Base-by-base conservation (phyloP, 2,113 vertebrate genomes). In the Lycocorax pyrrhopterus region DNA sequence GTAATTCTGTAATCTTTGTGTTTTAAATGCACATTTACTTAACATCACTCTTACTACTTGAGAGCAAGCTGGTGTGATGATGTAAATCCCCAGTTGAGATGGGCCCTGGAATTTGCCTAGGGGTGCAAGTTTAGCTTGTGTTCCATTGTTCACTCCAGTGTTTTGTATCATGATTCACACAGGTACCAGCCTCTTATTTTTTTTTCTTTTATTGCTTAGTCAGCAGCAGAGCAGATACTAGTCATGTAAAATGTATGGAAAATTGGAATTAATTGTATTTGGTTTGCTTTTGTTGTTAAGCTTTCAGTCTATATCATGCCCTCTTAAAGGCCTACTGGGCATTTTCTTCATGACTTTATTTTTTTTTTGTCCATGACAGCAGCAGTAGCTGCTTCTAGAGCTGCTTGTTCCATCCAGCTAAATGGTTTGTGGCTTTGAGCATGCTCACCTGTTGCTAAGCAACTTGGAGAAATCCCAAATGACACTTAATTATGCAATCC, bases 401-500 rank as follows among this genome's bases (percentile, higher is more conserved):
- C 37, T 73, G 39, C 47, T 49, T 76, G 14, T 23, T 85, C n/a
- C 35, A 37, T 51, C 17, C 22, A 44, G 46, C n/a, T 62, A 77
- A 63, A 75, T 75, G 22, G 9, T 80, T 87, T 62, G 43, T 90
- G 39, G 56, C 60, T 91, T 85, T 83, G 68, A 90, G 67, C 26
- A 8, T 82, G 71, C 30, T 91, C 55, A 91, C 87, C 78, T 94
- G 81, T 94, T 95, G 84, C 95, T 75, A 81, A 80, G 90, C 82
- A 90, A 84, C 90, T 71, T 94, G 56, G 73, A 88, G 78, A 94
- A 69, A 90, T 94, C 72, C 68, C 71, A 88, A 93, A 74, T 94
- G 74, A 69, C 63, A 32, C 47, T 75, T 95, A 72, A 89, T 93
- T 94, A 77, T 0, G 6, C 82, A 94, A 80, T 91, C 60, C 63